Evolutionary conservation across 2,797 vertebrate species (phyloP), one percentile per base, ranked within the genome.

Genomic region (Melanotaenia maccullochi): DNA sequence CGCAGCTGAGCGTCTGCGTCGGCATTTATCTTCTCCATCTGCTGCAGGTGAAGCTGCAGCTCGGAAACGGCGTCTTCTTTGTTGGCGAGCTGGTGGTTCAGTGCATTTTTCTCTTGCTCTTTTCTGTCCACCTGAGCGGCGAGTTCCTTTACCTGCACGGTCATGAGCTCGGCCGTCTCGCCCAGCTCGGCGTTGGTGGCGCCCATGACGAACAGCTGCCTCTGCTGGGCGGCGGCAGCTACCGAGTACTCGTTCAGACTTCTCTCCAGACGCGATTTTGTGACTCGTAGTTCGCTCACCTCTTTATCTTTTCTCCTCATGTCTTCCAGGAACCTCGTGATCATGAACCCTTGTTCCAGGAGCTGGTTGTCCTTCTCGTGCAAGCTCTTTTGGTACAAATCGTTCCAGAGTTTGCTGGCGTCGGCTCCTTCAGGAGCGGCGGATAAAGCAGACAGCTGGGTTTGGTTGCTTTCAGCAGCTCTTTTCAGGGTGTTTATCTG

Each of bases 331-430:
- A 96, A 91, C 3, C 90, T 67, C 32, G 66, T 87, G 73, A 96
- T 93, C 65, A 87, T 93, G 64, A 86, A 93, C 18, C 92, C 93
- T 67, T 94, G 92, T 0, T 96, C 94, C 3, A 94, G 92, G 24
- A 96, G 88, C 82, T 96, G 95, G 60, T 76, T 93, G 40, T 97
- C 95, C 76, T 96, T 97, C 76, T 88, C 95, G 5, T 94, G 87
- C 51, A 96, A 85, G 6, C 85, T 84, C 58, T 95, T 95, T 44
- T 94, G 94, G 84, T 94, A 96, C 61, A 94, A 58, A 7, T 62
- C 57, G 35, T 94, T 93, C 96, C 95, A 97, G 0, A 82, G 85
- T 62, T 92, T 94, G 65, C 91, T 66, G 36, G 93, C 92, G 0
- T 92, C 90, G 18, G 91, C 90, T 25, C 91, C 92, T 22, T 90